Evolutionary conservation across 2,113 vertebrate species (phyloP), one percentile per base, ranked within the genome.

Genomic region (Mesoclemmys tuberculata): DNA sequence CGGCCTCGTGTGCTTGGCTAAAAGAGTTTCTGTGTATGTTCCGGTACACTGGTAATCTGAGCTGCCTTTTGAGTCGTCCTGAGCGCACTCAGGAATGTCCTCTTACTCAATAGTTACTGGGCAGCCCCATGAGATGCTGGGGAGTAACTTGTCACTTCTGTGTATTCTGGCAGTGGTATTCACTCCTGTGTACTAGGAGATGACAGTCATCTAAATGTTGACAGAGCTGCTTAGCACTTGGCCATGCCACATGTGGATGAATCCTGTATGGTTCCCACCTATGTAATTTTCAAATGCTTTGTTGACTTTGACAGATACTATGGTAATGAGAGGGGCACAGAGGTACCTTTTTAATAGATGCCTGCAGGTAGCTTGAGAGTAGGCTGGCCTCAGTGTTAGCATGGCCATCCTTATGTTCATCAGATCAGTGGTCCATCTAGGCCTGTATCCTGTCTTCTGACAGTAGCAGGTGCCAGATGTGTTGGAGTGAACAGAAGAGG

Each of bases 51-150:
- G 95, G 91, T 95, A 84, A 64, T 0, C 41, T 11, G 84, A 96
- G 91, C 12, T 79, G 95, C 11, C 90, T 93, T 95, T 93, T 94
- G 91, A 92, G 96, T 80, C 94, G 95, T 97, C 91, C 5, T 27
- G 41, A 27, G 41, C 64, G 44, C 90, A 94, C 94, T 94, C 93
- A 94, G 97, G 93, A 97, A 94, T 74, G 74, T 92, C 82, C 92
- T 71, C 84, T 7, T 5, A 13, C 56, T 11, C 89, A 91, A 92
- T 88, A 18, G 54, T 71, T 94, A 35, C 22, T 29, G 26, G 22
- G 74, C 12, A 27, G 41, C 41, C 22, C 56, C 41, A 24, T 41
- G n/a, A 85, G 88, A 91, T 82, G 91, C 91, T 91, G 90, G 31
- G 88, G 27, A 6, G 49, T 41, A 79, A 55, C 48, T 92, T 1